Conservation (phyloP, 2,797 vertebrate genomes). For the Pseudochaenichthys georgianus region DNA sequence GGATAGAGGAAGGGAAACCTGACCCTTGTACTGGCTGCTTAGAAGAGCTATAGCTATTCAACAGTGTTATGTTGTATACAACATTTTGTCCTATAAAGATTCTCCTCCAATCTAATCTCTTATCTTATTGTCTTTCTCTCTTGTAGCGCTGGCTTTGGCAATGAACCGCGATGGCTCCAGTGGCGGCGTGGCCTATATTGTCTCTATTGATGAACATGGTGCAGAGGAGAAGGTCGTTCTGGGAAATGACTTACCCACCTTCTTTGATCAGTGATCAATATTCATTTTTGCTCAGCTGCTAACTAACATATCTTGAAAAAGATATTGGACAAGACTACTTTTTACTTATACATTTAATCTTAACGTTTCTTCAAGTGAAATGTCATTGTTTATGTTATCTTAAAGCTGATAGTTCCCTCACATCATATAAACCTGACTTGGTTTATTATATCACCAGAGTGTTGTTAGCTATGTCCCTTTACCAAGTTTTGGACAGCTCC, state of each 20-base stretch:
- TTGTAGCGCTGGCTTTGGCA: constrained; percentile 88
- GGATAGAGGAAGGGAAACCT: background rate
- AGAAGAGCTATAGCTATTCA: background rate
- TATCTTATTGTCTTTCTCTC: background rate
- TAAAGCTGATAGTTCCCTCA: background rate
- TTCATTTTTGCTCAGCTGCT: background rate
- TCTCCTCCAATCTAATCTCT: background rate
- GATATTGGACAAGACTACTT: background rate
- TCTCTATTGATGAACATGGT: constrained; percentile 85
- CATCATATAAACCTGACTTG: background rate
- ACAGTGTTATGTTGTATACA: background rate
- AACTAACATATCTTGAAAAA: background rate
- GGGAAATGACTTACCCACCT: constrained; percentile 87
- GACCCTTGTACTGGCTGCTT: background rate
- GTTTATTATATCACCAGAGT: background rate
- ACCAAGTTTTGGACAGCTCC: background rate
- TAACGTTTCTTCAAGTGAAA: background rate
- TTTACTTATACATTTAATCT: background rate
- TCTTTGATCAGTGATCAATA: constrained; percentile 85
- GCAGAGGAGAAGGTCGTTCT: constrained; percentile 86
- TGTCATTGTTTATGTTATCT: background rate
- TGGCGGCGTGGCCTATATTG: constrained; percentile 89
- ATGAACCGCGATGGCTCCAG: constrained; percentile 91
- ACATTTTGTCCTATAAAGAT: background rate
- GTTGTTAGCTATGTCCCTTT: background rate